These are phyloP conservation scores for Chesias legatella DNA, from an alignment of 2,888 invertebrate species.

Conservation along the genomic window DNA sequence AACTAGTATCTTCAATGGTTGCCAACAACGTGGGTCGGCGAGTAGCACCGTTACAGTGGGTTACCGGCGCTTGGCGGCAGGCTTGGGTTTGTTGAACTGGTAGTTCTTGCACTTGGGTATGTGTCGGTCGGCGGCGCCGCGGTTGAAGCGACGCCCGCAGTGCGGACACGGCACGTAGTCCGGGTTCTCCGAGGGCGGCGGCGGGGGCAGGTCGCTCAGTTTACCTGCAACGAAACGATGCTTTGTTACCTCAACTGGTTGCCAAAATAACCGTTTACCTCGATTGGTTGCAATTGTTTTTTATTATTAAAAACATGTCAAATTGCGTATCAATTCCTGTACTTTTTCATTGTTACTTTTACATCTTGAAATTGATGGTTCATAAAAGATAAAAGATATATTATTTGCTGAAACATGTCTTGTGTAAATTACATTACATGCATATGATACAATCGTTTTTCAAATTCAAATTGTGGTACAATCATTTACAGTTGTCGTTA, in stretches of 20 bases:
- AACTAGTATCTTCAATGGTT: slow-evolving; percentile 4
- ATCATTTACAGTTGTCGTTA: no score
- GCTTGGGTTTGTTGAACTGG: slow-evolving; percentile 88
- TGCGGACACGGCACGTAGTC: slow-evolving; percentile 95
- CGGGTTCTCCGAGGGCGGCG: slow-evolving; percentile 92
- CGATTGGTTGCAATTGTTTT: no score
- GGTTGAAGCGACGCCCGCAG: slow-evolving; percentile 92
- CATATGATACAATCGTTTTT: no score
- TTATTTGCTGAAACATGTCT: no score
- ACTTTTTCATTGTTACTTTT: no score
- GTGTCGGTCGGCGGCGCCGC: slow-evolving; percentile 91
- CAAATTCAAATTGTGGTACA: no score
- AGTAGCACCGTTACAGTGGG: slow-evolving; percentile 14
- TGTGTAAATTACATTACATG: no score
- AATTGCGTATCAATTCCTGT: no score
- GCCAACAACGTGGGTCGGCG: slow-evolving; percentile 10
- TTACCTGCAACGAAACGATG: slow-evolving; percentile 83
- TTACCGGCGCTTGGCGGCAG: slow-evolving; percentile 59
- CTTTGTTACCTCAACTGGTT: not conserved
- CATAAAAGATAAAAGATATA: no score
- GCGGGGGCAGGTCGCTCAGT: slow-evolving; percentile 92
- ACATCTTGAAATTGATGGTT: no score
- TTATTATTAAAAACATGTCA: no score
- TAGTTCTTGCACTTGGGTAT: slow-evolving; percentile 94
- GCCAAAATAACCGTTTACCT: slow-evolving; percentile 3